phyloP scores from a whole-genome alignment of 2,113 vertebrate genomes.

The Silurus meridionalis region DNA sequence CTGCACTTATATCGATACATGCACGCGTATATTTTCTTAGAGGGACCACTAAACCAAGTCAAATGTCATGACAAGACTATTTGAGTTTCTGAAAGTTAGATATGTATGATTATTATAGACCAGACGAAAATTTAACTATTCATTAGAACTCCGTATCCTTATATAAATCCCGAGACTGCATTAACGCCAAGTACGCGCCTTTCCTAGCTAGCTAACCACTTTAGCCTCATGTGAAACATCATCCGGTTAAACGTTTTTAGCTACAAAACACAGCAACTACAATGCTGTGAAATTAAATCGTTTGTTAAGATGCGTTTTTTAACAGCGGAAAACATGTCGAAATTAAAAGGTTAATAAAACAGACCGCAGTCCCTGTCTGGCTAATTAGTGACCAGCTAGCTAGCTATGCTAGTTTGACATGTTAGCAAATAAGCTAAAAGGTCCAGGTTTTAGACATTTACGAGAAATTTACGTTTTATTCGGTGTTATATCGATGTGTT shows the following conservation, averaged over 20 bases:
- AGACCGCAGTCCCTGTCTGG: background rate
- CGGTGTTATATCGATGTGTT: background rate
- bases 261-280: background rate
- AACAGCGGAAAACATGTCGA: background rate
- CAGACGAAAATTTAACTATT: too few species aligned
- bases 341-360: too few species aligned
- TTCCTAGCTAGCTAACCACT: background rate
- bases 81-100: background rate
- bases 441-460: background rate
- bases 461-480: background rate
- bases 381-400: constrained; percentile 2
- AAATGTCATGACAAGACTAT: background rate
- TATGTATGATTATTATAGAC: background rate
- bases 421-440: constrained; percentile 47
- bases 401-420: constrained; percentile 11
- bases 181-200: background rate
- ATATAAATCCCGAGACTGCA: background rate
- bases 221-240: background rate
- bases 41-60: background rate
- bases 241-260: background rate
- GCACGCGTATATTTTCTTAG: background rate
- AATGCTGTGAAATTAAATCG: background rate
- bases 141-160: background rate
- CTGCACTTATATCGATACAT: background rate
- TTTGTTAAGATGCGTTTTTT: background rate